These are phyloP conservation scores for Alfaro cultratus DNA, from an alignment of 2,797 vertebrate genomes.

Conservation along the genomic window DNA sequence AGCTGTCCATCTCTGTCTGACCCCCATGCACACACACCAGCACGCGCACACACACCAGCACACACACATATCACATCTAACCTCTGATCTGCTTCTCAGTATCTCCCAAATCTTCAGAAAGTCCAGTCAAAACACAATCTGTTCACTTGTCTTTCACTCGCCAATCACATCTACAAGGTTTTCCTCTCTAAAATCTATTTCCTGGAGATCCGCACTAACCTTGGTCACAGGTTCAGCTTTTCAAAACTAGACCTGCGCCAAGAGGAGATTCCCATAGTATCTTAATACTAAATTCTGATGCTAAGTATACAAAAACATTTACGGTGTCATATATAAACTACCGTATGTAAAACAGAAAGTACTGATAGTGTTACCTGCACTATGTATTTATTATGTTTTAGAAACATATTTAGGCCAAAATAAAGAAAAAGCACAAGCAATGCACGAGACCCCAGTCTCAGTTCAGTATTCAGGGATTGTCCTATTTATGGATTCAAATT, in stretches of 20 bases:
- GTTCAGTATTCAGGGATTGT: neutral
- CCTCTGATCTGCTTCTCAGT: conserved; percentile 62
- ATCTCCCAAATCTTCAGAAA: conserved; percentile 59
- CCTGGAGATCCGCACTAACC: neutral
- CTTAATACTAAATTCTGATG: neutral
- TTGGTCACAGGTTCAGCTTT: neutral
- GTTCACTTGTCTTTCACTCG: conserved; percentile 45
- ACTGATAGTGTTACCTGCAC: neutral
- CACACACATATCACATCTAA: conserved; percentile 36
- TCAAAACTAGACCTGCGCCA: neutral
- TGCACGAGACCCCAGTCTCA: neutral
- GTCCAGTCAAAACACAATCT: conserved; percentile 64
- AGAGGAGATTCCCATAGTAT: neutral
- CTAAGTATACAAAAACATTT: neutral
- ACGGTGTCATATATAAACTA: neutral
- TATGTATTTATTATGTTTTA: neutral
- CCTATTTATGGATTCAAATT: neutral
- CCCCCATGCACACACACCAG: conserved; percentile 70
- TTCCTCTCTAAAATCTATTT: conserved; percentile 13
- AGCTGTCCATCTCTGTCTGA: conserved; percentile 93
- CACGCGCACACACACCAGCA: conserved; percentile 26
- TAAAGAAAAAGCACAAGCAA: neutral
- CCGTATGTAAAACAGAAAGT: neutral
- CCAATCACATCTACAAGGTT: conserved; percentile 16
- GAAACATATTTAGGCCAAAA: neutral